Base-by-base conservation (phyloP, 2,797 vertebrate species). In the Echiichthys vipera region DNA sequence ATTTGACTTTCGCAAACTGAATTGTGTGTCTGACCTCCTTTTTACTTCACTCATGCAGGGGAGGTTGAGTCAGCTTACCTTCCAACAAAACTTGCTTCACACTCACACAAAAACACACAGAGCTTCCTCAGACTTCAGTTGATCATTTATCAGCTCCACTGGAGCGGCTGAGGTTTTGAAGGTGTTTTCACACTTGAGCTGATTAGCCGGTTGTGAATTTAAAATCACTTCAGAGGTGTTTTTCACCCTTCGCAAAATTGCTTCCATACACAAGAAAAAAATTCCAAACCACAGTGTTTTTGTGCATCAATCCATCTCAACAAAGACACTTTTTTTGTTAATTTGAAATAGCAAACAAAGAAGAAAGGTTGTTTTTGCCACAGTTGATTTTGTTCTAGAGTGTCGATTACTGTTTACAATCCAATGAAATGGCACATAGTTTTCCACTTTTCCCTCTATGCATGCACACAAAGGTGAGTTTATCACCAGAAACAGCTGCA, bases 131-230 rank as follows among this genome's bases (percentile, higher is more conserved):
- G 46, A 56, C 55, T 61, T 29, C 32, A 57, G 61, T 1, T 49
- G 32, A 75, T 70, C 64, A 25, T 58, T 74, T 22, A 53, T 47
- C 49, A 55, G 77, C 64, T 58, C 29, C 17, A 24, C 3, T 43
- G 15, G 17, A 66, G 68, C 45, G 32, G 29, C 18, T 47, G n/a
- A 54, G 37, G 27, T 49, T 58, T 69, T 54, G 56, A 57, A 73
- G 65, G 66, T 62, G n/a, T 77, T 87, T 68, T 71, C 65, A 47
- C 68, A 65, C 62, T 42, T 10, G 20, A 74, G 24, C 46, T 54
- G 65, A 66, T 79, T 53, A 61, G 30, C 15, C 51, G 27, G 22
- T 32, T 68, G 20, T 53, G 37, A 67, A 29, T 24, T 54, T 47
- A 4, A 12, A 8, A 54, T 66, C 61, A 45, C 30, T 66, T 65